Conservation (phyloP, 1,140 invertebrate genomes). For the Maniola jurtina region DNA sequence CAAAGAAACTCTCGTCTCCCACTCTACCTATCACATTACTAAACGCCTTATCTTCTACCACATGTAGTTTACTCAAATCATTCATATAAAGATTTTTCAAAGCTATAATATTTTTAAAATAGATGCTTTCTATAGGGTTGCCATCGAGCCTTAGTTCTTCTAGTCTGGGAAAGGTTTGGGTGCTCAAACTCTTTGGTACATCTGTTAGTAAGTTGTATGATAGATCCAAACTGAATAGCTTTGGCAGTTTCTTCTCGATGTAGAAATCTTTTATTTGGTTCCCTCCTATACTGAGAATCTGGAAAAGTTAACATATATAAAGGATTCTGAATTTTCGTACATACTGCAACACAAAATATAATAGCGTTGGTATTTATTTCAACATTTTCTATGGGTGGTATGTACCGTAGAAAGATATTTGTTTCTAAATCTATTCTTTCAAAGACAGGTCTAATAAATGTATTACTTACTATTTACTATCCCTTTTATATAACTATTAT, state of each 20-base stretch:
- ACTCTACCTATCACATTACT: constrained; percentile 62
- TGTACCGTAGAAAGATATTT: too few relatives aligned
- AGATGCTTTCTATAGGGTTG: constrained; percentile 66
- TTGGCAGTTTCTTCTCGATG: constrained; percentile 55
- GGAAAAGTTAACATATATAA: constrained; percentile 32
- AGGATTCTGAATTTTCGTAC: too few relatives aligned
- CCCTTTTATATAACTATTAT: too few relatives aligned
- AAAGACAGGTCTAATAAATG: too few relatives aligned
- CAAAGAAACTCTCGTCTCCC: constrained; percentile 41
- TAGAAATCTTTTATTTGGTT: constrained; percentile 67
- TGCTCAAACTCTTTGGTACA: constrained; percentile 62
- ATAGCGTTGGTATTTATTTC: too few relatives aligned
- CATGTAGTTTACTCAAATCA: constrained; percentile 51
- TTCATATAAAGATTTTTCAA: constrained; percentile 67
- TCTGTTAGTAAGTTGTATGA: constrained; percentile 65
- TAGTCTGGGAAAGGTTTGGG: constrained; percentile 61
- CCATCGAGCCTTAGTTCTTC: constrained; percentile 67
- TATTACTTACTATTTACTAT: too few relatives aligned
- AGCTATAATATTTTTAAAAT: constrained; percentile 70
- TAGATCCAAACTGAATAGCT: constrained; percentile 64
- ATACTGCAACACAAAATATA: too few relatives aligned
- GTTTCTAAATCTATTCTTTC: too few relatives aligned
- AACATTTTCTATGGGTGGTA: too few relatives aligned
- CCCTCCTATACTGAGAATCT: constrained; percentile 68
- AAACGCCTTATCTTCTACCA: constrained; percentile 64